These are phyloP conservation scores for Riparia riparia DNA, from an alignment of 2,113 vertebrate species.

Conservation along the genomic window DNA sequence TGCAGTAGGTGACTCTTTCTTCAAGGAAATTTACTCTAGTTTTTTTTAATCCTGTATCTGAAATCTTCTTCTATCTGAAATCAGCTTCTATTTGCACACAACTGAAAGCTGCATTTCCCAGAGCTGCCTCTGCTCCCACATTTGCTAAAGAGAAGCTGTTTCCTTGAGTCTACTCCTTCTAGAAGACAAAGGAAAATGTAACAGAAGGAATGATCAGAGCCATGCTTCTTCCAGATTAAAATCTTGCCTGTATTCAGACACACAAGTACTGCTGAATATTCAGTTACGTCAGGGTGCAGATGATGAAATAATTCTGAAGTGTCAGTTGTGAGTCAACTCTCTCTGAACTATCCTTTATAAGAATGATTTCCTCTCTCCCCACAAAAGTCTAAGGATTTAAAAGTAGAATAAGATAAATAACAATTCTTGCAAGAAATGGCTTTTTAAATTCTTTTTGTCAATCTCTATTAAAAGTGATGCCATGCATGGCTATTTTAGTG, in stretches of 20 bases:
- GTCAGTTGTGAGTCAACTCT: background rate
- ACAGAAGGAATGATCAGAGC: background rate
- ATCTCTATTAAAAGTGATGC: background rate
- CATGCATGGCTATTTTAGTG: background rate
- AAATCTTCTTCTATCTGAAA: background rate
- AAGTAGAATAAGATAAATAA: background rate
- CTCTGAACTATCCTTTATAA: background rate
- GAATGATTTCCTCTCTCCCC: background rate
- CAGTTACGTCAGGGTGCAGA: background rate
- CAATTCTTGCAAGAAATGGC: background rate
- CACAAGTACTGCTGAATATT: background rate
- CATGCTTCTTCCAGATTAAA: background rate
- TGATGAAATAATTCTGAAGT: background rate
- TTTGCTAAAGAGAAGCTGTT: background rate
- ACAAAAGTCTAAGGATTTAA: background rate
- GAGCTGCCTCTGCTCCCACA: background rate
- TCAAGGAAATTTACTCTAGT: background rate
- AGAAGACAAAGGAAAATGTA: background rate
- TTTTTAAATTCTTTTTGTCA: background rate
- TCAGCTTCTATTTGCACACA: background rate
- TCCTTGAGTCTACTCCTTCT: background rate
- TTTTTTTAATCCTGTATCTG: background rate
- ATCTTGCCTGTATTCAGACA: background rate
- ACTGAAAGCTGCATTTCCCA: background rate
- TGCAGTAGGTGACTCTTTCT: background rate